Evolutionary conservation across 2,113 vertebrate genomes (phyloP).

Genomic region (Saiga tatarica): DNA sequence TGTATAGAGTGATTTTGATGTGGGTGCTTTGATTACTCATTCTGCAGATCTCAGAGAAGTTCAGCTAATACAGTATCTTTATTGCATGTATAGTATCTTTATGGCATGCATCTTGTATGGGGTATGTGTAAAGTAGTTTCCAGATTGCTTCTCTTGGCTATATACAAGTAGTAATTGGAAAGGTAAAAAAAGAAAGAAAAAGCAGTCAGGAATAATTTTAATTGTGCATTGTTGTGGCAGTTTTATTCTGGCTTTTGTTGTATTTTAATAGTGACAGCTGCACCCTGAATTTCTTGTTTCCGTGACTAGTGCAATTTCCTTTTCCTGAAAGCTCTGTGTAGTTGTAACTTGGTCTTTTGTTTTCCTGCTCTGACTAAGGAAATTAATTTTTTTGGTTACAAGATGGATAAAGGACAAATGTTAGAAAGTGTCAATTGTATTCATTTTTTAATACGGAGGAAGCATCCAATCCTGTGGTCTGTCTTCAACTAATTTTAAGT

Average conservation of each 20-base stretch:
- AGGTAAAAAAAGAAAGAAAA: background rate
- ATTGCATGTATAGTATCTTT: background rate
- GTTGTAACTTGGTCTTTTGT: slow-evolving; percentile 7
- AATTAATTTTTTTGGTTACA: background rate
- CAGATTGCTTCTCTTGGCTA: slow-evolving; percentile 54
- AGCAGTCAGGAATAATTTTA: slow-evolving; percentile 52
- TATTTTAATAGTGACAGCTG: slow-evolving; percentile 25
- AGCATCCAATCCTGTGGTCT: background rate
- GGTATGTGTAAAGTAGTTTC: slow-evolving; percentile 45
- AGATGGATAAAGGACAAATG: slow-evolving; percentile 7
- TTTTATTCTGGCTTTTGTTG: slow-evolving; percentile 41
- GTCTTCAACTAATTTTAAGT: slow-evolving; percentile 38
- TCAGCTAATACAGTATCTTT: background rate
- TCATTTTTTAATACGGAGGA: background rate
- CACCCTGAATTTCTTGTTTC: slow-evolving; percentile 57
- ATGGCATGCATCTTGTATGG: background rate
- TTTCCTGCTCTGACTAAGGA: slow-evolving; percentile 29
- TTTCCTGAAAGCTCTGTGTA: background rate
- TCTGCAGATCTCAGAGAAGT: slow-evolving; percentile 19
- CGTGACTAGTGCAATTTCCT: slow-evolving; percentile 2
- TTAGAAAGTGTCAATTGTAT: slow-evolving; percentile 37
- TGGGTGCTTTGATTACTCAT: background rate
- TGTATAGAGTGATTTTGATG: background rate
- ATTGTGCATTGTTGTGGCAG: slow-evolving; percentile 34
- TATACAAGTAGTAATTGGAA: slow-evolving; percentile 47